A percentile compares a stretch with the other conserved stretches of the same genome.
Evolutionary conservation across 2,888 invertebrate genomes (phyloP).

Genomic region (Pyrgus malvae): DNA sequence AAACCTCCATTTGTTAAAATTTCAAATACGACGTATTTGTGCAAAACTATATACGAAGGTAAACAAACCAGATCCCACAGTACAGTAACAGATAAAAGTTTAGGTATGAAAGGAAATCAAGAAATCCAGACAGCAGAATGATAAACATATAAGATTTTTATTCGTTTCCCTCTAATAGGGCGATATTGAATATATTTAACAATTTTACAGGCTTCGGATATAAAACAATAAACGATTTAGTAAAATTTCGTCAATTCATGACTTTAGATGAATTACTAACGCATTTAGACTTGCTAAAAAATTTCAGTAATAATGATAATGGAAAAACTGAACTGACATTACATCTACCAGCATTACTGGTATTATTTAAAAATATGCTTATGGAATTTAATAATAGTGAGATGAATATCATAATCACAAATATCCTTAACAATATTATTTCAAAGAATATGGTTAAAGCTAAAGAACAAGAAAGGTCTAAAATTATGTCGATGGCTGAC

Average conservation of each 20-base stretch:
- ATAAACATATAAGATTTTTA: slow-evolving; percentile 31
- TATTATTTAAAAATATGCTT: slow-evolving; percentile 55
- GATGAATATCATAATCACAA: slow-evolving; percentile 61
- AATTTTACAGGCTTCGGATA: slow-evolving; percentile 52
- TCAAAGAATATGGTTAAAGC: slow-evolving; percentile 43
- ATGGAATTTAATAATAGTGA: slow-evolving; percentile 62
- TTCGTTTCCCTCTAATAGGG: background rate
- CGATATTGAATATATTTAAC: background rate
- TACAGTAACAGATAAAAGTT: slow-evolving; percentile 28
- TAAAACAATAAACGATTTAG: slow-evolving; percentile 51
- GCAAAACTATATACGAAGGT: slow-evolving; percentile 51
- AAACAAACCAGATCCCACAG: slow-evolving; percentile 41
- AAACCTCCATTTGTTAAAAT: slow-evolving; percentile 48
- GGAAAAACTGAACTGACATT: slow-evolving; percentile 49
- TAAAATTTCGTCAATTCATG: slow-evolving; percentile 56
- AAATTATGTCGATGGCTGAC: slow-evolving; percentile 42
- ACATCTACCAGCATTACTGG: slow-evolving; percentile 48
- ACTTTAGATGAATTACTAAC: slow-evolving; percentile 57
- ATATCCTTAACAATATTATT: slow-evolving; percentile 59
- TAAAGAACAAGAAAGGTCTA: slow-evolving; percentile 34
- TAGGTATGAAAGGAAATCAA: slow-evolving; percentile 35
- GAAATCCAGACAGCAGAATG: slow-evolving; percentile 42
- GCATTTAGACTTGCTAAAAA: slow-evolving; percentile 57
- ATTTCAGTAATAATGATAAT: slow-evolving; percentile 45
- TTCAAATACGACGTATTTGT: slow-evolving; percentile 47